Conservation (phyloP, 2,888 invertebrate genomes). For the Oligia strigilis region DNA sequence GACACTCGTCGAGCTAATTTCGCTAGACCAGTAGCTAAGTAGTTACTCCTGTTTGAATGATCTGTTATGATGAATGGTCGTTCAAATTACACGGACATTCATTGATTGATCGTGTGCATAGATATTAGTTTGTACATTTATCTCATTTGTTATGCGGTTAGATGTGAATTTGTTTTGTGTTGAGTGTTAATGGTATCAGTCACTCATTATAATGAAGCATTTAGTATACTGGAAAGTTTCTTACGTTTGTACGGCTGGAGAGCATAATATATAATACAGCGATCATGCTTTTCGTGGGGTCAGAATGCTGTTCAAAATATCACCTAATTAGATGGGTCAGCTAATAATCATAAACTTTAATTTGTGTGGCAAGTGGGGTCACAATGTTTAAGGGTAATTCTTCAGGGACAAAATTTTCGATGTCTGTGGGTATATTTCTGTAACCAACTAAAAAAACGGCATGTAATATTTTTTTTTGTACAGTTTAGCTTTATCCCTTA, state of each 20-base stretch:
- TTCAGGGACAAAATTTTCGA: too few relatives aligned
- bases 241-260: background rate
- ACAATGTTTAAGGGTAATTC: too few relatives aligned
- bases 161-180: conserved; percentile 37
- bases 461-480: too few relatives aligned
- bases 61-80: conserved; percentile 57
- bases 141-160: conserved; percentile 58
- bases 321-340: background rate
- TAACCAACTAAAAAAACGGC: too few relatives aligned
- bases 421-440: too few relatives aligned
- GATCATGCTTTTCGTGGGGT: background rate
- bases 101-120: conserved; percentile 51
- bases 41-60: conserved; percentile 43
- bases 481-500: too few relatives aligned
- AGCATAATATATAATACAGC: background rate
- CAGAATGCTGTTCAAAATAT: background rate
- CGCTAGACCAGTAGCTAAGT: conserved; percentile 54
- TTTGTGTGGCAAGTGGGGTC: conserved; percentile 7
- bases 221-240: background rate
- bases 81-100: conserved; percentile 57
- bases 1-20: conserved; percentile 64
- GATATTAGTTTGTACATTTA: conserved; percentile 51
- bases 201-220: conserved; percentile 13
- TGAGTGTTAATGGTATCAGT: conserved; percentile 37
- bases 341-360: conserved; percentile 21